phyloP scores from a whole-genome alignment of 2,797 vertebrate genomes.

The Anguilla obscura region DNA sequence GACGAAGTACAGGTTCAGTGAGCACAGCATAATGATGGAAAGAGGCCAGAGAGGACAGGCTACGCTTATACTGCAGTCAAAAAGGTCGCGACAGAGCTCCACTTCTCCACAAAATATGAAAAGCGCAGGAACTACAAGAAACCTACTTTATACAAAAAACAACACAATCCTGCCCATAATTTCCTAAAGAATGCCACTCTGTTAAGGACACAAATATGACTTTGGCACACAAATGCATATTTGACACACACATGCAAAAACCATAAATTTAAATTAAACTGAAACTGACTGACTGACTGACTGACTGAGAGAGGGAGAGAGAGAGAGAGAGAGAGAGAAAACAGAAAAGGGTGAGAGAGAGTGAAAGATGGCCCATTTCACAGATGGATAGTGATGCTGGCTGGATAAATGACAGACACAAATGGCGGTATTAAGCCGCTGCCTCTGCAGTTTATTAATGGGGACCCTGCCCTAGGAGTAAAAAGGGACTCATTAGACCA shows the following conservation, averaged over 20 bases:
- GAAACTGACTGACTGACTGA: not conserved
- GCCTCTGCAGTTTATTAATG: not conserved
- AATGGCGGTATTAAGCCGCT: not conserved
- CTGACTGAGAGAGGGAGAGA: not conserved
- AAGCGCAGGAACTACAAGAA: not conserved
- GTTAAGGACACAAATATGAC: not conserved
- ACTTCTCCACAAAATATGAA: not conserved
- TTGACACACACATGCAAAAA: not conserved
- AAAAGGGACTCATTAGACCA: conserved; percentile 13
- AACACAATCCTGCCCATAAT: not conserved
- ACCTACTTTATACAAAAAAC: not conserved
- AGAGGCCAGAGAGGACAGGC: not conserved
- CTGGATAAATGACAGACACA: not conserved
- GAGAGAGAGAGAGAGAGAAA: not conserved
- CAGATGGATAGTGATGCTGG: not conserved
- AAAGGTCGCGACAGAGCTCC: not conserved
- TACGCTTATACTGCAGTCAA: not conserved
- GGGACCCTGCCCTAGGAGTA: not conserved
- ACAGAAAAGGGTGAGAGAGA: not conserved
- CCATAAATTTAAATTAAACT: not conserved
- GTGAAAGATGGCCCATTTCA: not conserved
- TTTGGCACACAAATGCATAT: not conserved
- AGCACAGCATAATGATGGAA: not conserved
- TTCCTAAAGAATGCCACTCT: not conserved
- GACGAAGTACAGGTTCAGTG: not conserved